Conservation (phyloP, 2,797 vertebrate genomes). For the Chlorospingus semifuscus region DNA sequence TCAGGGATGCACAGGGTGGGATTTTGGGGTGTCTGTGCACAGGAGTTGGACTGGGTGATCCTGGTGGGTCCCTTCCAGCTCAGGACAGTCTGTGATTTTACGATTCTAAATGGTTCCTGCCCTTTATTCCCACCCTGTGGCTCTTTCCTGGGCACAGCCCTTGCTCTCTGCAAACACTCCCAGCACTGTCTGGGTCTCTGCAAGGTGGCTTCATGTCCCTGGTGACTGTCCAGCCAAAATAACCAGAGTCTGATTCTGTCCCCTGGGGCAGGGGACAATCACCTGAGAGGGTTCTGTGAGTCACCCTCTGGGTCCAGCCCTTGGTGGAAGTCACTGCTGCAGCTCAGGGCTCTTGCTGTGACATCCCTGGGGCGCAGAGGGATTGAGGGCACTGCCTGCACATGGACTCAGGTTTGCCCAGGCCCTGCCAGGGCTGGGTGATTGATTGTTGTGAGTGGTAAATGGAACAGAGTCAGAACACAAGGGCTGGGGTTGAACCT, state of each 20-base stretch:
- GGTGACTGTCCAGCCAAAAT: not conserved
- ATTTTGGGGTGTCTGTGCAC: not conserved
- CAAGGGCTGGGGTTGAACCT: not conserved
- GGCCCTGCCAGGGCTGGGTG: not conserved
- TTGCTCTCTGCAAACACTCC: not conserved
- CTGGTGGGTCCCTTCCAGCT: not conserved
- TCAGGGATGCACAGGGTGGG: not conserved
- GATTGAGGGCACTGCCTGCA: not conserved
- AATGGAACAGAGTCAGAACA: not conserved
- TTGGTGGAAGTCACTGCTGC: not conserved
- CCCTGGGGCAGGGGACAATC: not conserved
- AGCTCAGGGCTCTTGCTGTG: not conserved
- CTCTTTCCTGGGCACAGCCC: not conserved
- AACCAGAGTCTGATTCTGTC: rapidly evolving
- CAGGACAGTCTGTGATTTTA: not conserved
- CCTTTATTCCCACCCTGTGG: not conserved
- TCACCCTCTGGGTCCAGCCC: not conserved
- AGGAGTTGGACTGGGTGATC: not conserved
- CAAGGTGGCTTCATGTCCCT: not conserved
- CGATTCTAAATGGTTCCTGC: not conserved
- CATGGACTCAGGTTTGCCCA: not conserved
- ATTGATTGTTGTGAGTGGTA: not conserved
- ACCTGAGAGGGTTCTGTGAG: not conserved
- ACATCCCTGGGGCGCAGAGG: not conserved
- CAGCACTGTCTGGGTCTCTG: not conserved